Conservation (phyloP, 2,797 vertebrate genomes). For the Agapornis canus region DNA sequence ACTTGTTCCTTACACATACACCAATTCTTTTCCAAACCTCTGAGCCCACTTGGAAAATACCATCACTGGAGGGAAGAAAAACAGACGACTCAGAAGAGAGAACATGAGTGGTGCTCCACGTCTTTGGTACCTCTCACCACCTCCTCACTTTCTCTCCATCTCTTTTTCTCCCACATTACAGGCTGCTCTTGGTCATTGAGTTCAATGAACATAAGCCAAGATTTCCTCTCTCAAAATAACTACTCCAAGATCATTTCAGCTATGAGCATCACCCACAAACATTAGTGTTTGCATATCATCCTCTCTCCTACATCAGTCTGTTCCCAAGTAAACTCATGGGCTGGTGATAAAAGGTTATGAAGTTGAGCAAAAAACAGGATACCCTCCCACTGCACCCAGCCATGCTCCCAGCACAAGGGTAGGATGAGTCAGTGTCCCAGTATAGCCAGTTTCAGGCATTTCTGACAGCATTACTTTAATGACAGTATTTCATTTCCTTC, state of each 20-base stretch:
- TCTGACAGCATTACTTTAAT: constrained; percentile 1
- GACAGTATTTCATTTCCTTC: not conserved
- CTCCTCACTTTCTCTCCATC: not conserved
- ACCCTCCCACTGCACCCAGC: not conserved
- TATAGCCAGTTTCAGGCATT: not conserved
- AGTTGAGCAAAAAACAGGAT: not conserved
- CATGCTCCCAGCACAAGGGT: not conserved
- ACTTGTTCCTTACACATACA: not conserved
- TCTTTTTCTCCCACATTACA: not conserved
- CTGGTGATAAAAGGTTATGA: not conserved
- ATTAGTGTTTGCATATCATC: not conserved
- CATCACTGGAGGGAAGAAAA: not conserved
- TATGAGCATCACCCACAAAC: not conserved
- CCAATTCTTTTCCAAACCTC: not conserved
- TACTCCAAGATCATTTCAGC: not conserved
- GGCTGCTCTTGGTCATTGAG: not conserved
- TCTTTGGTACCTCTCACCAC: not conserved
- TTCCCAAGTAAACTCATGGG: not conserved
- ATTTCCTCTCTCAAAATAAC: not conserved
- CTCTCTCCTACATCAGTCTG: not conserved
- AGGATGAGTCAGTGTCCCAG: not conserved
- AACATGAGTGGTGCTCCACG: not conserved
- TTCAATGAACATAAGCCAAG: fast-evolving
- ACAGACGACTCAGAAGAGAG: not conserved
- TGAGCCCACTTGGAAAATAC: not conserved